Evolutionary conservation across 2,797 vertebrate genomes (phyloP), one percentile per base, ranked within the genome.

Genomic region (Lacerta bilineata): DNA sequence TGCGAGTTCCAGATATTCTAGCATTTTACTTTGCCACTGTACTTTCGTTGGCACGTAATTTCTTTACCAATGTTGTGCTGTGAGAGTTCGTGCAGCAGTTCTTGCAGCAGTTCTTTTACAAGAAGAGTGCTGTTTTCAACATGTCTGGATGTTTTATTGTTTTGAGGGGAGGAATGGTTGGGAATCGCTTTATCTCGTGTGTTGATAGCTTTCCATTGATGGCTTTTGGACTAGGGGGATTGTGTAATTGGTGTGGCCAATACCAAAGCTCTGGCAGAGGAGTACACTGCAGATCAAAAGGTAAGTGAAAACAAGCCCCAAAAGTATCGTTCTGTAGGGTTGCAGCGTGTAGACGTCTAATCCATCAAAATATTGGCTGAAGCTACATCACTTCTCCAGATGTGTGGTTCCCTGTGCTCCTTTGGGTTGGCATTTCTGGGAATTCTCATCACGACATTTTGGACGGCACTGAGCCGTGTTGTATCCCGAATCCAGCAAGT

Each of bases 181-280:
- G 78, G 1, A 4, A 0, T 0, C 0, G 0, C 1, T 78, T 86
- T 36, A 23, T 71, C 78, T 84, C 80, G 86, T 46, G 61, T 74
- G 33, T 87, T 36, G 46, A 90, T 6, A 5, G 13, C 66, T 90
- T 36, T 86, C 41, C 72, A 71, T 4, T 59, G 4, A 23, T 82
- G 33, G 11, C 46, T 15, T 93, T 92, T 89, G 59, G 88, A 82
- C 91, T 61, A 96, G 93, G 93, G 95, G 75, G 91, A 92, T 83
- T 78, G 86, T 66, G 93, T 91, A 7, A 91, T 92, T 64, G 93
- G 91, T 4, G 36, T 91, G 68, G 86, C 86, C 83, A 43, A 17
- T 68, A 80, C 90, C 18, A 29, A 83, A 8, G 83, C 84, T 41
- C 43, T 90, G 85, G 91, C 66, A 0, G 93, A 93, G 55, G 95